Base-by-base conservation (phyloP, 2,797 vertebrate genomes). In the Antennarius maculatus region DNA sequence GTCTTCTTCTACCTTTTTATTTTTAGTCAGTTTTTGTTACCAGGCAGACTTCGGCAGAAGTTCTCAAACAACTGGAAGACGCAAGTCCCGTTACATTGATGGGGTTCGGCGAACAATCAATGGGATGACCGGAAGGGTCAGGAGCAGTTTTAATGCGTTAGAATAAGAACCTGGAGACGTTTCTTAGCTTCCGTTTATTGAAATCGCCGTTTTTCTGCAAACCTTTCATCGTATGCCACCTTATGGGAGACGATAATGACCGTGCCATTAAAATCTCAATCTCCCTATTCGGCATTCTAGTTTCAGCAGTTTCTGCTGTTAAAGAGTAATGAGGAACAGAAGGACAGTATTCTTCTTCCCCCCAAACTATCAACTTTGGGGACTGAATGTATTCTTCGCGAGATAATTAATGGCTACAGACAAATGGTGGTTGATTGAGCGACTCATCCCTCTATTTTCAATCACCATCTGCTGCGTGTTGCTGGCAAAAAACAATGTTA, bases 361-460 rank as follows among this genome's bases (percentile, higher is more conserved):
- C 87, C 71, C 84, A 91, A 93, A 93, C 89, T 90, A 92, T 92
- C 90, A 94, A 92, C 92, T 92, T 93, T 90, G 85, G 92, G 91
- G 92, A 92, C 86, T 81, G 88, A 89, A 92, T 82, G 85, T 92
- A 92, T 92, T 93, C 91, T 92, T 92, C 78, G 83, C 83, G 70
- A 86, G 92, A 94, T 94, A 94, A 94, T 94, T 93, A 94, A 94
- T 94, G 90, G 92, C 92, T 90, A 86, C 89, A 93, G 92, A 93
- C 92, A 93, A 94, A 93, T 90, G 90, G 89, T 76, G 89, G 88
- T 90, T 94, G 93, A 94, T 94, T 93, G 93, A 94, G 92, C 90
- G 92, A 93, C 90, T 93, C 91, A 91, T 92, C 91, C 91, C 87
- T 92, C 91, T 90, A 88, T 92, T 92, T 92, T 93, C 93, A 93